Percentiles rank a stretch among this genome's conserved stretches.
Conservation (phyloP, 2,113 vertebrate genomes). For the Tenrec ecaudatus region DNA sequence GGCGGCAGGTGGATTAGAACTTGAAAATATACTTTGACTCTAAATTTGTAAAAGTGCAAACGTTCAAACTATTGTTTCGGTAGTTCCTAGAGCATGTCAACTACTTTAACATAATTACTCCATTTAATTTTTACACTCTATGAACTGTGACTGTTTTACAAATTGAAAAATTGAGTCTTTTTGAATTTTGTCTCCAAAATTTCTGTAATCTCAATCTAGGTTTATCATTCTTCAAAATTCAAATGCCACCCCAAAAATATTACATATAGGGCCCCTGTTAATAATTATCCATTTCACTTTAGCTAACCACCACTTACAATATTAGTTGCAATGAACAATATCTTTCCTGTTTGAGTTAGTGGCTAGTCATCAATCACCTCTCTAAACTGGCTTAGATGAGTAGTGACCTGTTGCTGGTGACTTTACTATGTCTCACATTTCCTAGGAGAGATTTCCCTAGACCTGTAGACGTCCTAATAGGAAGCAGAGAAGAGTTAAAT, state of each 20-base stretch:
- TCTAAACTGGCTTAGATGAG: neutral
- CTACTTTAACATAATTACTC: neutral
- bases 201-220: neutral
- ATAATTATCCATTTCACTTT: neutral
- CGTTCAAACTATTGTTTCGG: conserved; percentile 27
- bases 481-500: neutral
- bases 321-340: neutral
- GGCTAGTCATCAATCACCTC: neutral
- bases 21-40: neutral
- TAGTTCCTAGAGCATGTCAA: neutral
- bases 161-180: neutral
- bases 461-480: neutral
- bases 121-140: conserved; percentile 22
- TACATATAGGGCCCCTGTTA: neutral
- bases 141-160: neutral
- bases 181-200: neutral
- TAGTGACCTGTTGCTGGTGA: neutral
- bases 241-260: neutral
- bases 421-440: neutral
- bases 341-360: neutral
- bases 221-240: neutral
- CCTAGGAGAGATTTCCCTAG: neutral
- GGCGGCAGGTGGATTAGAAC: no score
- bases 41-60: neutral
- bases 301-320: neutral